Conservation (phyloP, 2,113 vertebrate genomes). For the Anguilla japonica region DNA sequence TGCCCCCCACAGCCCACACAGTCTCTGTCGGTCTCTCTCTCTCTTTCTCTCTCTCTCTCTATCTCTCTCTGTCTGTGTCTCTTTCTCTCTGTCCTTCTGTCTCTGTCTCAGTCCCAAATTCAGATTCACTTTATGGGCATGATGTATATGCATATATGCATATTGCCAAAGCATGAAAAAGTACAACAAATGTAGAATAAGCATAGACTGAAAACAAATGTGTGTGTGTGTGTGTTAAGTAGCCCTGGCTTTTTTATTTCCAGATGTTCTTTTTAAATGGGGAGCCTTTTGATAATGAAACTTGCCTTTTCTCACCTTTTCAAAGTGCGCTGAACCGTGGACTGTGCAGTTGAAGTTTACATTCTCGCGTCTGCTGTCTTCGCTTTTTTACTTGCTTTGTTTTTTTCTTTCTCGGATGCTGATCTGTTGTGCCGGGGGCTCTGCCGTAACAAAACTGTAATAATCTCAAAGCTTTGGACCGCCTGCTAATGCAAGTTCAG, state of each 20-base stretch:
- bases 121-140: constrained; percentile 2
- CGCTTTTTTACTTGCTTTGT: neutral
- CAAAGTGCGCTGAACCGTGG: neutral
- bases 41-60: neutral
- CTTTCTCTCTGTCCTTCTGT: no score
- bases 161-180: no score
- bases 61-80: no score
- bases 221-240: neutral
- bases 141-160: neutral
- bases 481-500: no score
- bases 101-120: neutral
- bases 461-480: neutral
- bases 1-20: neutral
- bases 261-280: neutral
- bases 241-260: neutral
- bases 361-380: neutral
- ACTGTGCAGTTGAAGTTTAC: neutral
- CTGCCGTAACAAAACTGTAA: neutral
- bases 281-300: neutral
- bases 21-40: neutral
- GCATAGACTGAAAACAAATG: no score
- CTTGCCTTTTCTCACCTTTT: neutral
- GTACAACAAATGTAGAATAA: no score
- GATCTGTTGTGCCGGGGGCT: neutral
- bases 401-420: neutral